Base-by-base conservation (phyloP, 2,888 invertebrate species). In the Plebejus argus region DNA sequence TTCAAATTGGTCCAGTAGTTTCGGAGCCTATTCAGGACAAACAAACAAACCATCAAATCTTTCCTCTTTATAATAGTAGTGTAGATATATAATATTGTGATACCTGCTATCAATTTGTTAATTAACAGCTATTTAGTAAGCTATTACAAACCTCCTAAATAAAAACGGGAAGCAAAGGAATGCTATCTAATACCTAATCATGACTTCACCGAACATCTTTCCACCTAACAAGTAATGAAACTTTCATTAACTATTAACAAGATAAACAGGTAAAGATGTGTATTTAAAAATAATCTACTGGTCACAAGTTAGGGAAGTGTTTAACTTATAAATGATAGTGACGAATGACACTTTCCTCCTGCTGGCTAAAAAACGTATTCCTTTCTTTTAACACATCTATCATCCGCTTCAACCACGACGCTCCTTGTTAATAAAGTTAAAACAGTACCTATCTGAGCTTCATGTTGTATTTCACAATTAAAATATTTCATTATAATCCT, bases 321-420 rank as follows among this genome's bases (percentile, higher is more conserved):
- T 88, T 85, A 85, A 85, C 84, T 86, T 91, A 91, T 88, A 90
- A 88, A 91, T 92, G 88, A 89, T 86, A 83, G 85, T 86, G 93
- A 88, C 84, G 93, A 93, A 83, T 88, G 93, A 93, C 89, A 88
- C 87, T 90, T 93, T 92, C 93, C 93, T 91, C 88, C 88, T 90
- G 91, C 82, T 86, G 83, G 81, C 84, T 90, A 91, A 91, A 92
- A 90, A 91, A 89, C 84, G 85, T 82, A 83, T 83, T 83, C 84
- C 83, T 82, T 83, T 81, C 81, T 81, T 81, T 61, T 76, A 61
- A 79, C 79, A 79, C 83, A 84, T 83, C 82, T 86, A 84, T 84
- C 84, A 84, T 82, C 83, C 78, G 78, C 66, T 33, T 4, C 20
- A 39, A 74, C 45, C 28, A 5, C 39, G 71, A 7, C 10, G 10